Evolutionary conservation across 64 coral and sea anemone species (phyloP), one percentile per base, ranked within the genome.

Genomic region (Pocillopora damicornis): DNA sequence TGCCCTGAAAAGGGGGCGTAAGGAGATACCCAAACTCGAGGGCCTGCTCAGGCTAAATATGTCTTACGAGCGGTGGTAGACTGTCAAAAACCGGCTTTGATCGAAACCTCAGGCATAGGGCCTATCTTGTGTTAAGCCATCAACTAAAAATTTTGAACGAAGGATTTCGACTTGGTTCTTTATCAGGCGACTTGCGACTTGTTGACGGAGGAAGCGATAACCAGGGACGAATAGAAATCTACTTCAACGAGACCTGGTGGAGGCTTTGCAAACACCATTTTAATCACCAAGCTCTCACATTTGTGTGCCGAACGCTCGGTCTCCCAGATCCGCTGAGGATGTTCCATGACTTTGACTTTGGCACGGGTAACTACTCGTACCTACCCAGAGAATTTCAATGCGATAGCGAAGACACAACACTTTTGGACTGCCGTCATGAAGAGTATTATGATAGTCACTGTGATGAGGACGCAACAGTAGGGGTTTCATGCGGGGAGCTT

Each of bases 201-300:
- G 35, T 42, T 6, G 80, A 82, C 66, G 80, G 80, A 34, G 80
- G 61, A 20, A 17, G 30, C 11, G 15, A 34, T 20, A 82, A 67
- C 20, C 80, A 82, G 30, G 80, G 80, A 14, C 30, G 80, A 82
- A 82, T 82, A n/a, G 80, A 82, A 15, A 42, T 67, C 16, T 82
- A 82, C 35, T 65, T 4, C 5, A 82, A 82, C 45, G 37, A 66
- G 15, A 82, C 80, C 22, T 82, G 80, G 80, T 67, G 80, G 80
- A 38, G 1, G 20, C 13, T 82, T 18, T 82, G 80, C 22, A 17
- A 34, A 1, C 7, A 37, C 66, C 35, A 68, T 9, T 82, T 82
- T 15, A 6, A 18, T 38, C 4, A 11, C 3, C 26, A 38, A 8
- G 80, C 61, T 7, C 35, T 36, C 16, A 0, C 20, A 2, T 66